Base-by-base conservation (phyloP, 2,797 vertebrate genomes). In the Labeo calbasu region DNA sequence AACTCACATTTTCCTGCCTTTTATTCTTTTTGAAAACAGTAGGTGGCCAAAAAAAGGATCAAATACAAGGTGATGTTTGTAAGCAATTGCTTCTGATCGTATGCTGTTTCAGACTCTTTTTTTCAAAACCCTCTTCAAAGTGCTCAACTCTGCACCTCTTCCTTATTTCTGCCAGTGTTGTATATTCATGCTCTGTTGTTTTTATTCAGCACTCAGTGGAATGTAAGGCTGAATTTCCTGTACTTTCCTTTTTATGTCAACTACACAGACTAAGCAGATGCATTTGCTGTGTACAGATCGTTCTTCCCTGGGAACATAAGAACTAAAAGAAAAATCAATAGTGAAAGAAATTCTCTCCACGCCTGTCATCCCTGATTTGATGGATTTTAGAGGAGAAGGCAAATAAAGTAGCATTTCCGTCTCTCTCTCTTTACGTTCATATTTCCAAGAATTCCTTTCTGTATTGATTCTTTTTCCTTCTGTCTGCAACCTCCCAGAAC, bases 371-470 rank as follows among this genome's bases (percentile, higher is more conserved):
- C 23, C 17, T 55, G 77, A 77, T 86, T 83, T 80, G 43, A 79
- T 63, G 68, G 48, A 84, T 78, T 63, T 89, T 88, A 83, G 76
- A 79, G 55, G 51, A 78, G 86, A 87, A 90, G 83, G 75, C 25
- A 84, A 88, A 88, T 17, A 57, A 51, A 84, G 53, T 23, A 82
- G 88, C 77, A 87, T 79, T 88, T 89, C 88, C 79, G 71, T 85
- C 78, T 86, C 81, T 76, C 48, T 68, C 65, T 57, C 77, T 79
- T 72, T 65, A 68, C 28, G 71, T 80, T 84, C 59, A 87, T 79
- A 83, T 50, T 19, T 53, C 79, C 79, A 43, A 63, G 81, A 86
- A 89, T 83, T 59, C n/a, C 11, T 53, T 68, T 75, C 40, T 51
- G 11, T 43, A 50, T 59, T 75, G 61, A 63, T 59, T 79, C 5